Base-by-base conservation (phyloP, 2,113 vertebrate species). In the Potamarius usumacintae region DNA sequence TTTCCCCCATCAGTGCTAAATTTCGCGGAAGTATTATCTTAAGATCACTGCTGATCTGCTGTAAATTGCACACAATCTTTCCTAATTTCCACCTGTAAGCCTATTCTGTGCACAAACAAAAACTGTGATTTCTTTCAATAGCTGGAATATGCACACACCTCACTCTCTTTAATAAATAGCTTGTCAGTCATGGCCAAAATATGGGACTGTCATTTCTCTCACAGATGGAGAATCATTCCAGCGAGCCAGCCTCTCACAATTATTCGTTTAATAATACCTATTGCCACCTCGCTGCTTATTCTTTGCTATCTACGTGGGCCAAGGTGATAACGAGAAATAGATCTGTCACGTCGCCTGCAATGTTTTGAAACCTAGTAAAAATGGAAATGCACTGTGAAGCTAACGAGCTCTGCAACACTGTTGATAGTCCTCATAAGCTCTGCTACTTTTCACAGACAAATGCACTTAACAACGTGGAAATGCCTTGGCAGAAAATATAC, bases 351-450 rank as follows among this genome's bases (percentile, higher is more conserved):
- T 83, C 34, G 60, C 82, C 7, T 57, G 30, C 60, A 84, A 89
- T 86, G 83, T 89, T 91, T 85, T 84, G 81, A 90, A 90, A 62
- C 87, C 58, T 79, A 89, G 79, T 87, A 90, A 90, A 88, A 91
- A 92, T 88, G 89, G 86, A 91, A 91, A 91, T 91, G 85, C 86
- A 52, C 85, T 52, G 83, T 67, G 87, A 90, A 91, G 86, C 86
- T 92, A 89, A 92, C 89, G 86, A 90, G 88, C 90, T 91, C 88
- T 90, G 85, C 83, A 90, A 78, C 85, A 69, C 90, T 82, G 87
- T 88, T 92, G 89, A 91, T 89, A 92, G 87, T 91, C 88, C 65
- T 83, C 82, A 84, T 90, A 91, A 91, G 91, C 88, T 90, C 87
- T 48, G 30, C 82, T 22, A 83, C 83, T 71, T 88, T 92, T 92